These are phyloP conservation scores for Scrobipalpa costella DNA, from an alignment of 2,888 invertebrate genomes.

Conservation along the genomic window DNA sequence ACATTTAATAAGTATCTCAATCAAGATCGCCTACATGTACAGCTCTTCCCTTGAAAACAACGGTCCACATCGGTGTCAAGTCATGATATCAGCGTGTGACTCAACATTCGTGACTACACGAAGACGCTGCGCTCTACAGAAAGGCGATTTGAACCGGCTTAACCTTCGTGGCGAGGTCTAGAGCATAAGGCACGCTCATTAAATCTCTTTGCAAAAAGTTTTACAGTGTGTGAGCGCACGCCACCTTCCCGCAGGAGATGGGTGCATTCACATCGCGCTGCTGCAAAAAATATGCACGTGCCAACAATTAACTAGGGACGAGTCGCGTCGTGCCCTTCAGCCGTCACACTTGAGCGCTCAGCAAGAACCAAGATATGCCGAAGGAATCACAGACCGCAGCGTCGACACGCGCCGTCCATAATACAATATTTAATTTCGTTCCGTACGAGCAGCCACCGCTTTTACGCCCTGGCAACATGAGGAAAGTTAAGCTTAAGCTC, in stretches of 20 bases:
- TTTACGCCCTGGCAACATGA: slow-evolving; percentile 55
- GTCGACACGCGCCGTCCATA: slow-evolving; percentile 61
- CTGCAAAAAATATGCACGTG: slow-evolving; percentile 73
- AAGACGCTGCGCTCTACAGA: slow-evolving; percentile 46
- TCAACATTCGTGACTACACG: slow-evolving; percentile 62
- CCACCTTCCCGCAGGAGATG: slow-evolving; percentile 55
- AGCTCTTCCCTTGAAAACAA: slow-evolving; percentile 52
- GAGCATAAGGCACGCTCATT: slow-evolving; percentile 62
- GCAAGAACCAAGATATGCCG: slow-evolving; percentile 54
- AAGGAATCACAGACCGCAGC: slow-evolving; percentile 62
- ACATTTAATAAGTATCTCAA: slow-evolving; percentile 32
- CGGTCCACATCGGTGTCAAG: slow-evolving; percentile 47
- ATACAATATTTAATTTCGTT: slow-evolving; percentile 53
- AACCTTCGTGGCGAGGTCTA: slow-evolving; percentile 59
- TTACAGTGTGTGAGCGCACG: slow-evolving; percentile 56
- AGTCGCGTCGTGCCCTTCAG: slow-evolving; percentile 50
- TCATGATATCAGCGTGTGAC: slow-evolving; percentile 70
- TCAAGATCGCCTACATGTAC: slow-evolving; percentile 31
- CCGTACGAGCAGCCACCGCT: slow-evolving; percentile 56
- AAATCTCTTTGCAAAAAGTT: slow-evolving; percentile 60
- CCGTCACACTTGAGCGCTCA: slow-evolving; percentile 64
- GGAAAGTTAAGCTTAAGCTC: slow-evolving; percentile 39
- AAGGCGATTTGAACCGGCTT: slow-evolving; percentile 61
- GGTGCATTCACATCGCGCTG: slow-evolving; percentile 63
- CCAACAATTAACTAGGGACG: slow-evolving; percentile 71